phyloP scores from a whole-genome alignment of 2,797 vertebrate species.

The Sandelia bainsii region DNA sequence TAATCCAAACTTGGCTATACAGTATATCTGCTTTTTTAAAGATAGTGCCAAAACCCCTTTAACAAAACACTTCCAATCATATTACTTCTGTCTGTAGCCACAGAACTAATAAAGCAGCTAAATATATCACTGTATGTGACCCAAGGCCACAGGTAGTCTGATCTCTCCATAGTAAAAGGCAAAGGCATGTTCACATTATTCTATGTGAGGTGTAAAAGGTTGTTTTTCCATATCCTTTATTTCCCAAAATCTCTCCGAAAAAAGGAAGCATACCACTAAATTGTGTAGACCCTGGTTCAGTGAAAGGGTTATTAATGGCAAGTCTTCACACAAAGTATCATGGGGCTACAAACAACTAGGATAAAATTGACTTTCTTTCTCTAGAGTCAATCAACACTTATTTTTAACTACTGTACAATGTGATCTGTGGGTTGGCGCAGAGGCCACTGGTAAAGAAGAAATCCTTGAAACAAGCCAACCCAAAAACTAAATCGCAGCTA shows the following conservation, averaged over 20 bases:
- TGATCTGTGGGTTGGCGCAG: constrained; percentile 32
- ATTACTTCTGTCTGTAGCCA: neutral
- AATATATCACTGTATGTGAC: neutral
- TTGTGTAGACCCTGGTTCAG: neutral
- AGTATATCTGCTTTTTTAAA: neutral
- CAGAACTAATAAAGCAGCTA: neutral
- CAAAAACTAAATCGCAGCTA: constrained; percentile 18
- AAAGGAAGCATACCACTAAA: neutral
- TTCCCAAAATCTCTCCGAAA: neutral
- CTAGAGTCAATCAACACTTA: constrained; percentile 30
- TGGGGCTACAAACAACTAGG: neutral
- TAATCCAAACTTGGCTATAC: neutral
- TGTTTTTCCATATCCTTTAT: neutral
- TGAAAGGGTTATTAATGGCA: neutral
- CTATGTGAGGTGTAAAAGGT: constrained; percentile 1
- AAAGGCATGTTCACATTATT: constrained; percentile 6
- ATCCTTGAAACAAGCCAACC: constrained; percentile 23
- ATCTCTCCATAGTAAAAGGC: neutral
- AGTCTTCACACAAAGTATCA: neutral
- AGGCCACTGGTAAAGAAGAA: constrained; percentile 32
- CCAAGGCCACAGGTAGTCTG: neutral
- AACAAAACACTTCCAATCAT: neutral
- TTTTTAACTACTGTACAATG: constrained; percentile 3
- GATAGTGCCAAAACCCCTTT: neutral
- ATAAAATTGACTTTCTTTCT: constrained; percentile 3